Percentiles rank a stretch among this genome's conserved stretches.
Conservation (phyloP, 2,113 vertebrate species). For the Gavialis gangeticus region DNA sequence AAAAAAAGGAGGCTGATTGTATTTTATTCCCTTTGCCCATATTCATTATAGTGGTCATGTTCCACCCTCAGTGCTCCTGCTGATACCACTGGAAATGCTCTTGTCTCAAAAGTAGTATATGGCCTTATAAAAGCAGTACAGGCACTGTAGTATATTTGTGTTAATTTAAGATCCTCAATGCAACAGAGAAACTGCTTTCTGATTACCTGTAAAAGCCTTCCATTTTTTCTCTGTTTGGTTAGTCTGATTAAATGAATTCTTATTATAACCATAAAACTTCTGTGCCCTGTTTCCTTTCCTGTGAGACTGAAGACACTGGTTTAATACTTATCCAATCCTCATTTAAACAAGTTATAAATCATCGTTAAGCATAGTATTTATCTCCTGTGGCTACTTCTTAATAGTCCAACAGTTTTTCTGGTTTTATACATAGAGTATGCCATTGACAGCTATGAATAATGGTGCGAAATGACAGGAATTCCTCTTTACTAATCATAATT, state of each 20-base stretch:
- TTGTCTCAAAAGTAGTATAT: neutral
- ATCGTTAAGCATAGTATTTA: neutral
- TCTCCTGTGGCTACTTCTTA: neutral
- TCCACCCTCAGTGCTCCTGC: neutral
- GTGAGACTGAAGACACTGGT: neutral
- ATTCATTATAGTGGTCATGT: neutral
- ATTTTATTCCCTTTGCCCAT: neutral
- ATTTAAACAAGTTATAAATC: neutral
- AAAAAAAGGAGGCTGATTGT: neutral
- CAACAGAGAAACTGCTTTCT: slow-evolving; percentile 7
- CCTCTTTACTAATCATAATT: neutral
- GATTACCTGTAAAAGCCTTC: neutral
- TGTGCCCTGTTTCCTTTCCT: neutral
- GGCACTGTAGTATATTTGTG: neutral
- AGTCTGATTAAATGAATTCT: slow-evolving; percentile 44
- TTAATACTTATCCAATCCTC: neutral
- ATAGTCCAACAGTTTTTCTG: rapidly evolving
- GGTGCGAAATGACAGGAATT: neutral
- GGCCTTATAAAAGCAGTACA: neutral
- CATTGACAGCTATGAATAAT: rapidly evolving
- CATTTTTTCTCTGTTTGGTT: slow-evolving; percentile 30
- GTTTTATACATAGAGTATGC: neutral
- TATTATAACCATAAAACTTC: slow-evolving; percentile 32
- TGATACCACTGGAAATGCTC: neutral
- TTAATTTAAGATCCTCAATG: neutral